Conservation (phyloP, 2,888 invertebrate genomes). For the Melinaea menophilus region DNA sequence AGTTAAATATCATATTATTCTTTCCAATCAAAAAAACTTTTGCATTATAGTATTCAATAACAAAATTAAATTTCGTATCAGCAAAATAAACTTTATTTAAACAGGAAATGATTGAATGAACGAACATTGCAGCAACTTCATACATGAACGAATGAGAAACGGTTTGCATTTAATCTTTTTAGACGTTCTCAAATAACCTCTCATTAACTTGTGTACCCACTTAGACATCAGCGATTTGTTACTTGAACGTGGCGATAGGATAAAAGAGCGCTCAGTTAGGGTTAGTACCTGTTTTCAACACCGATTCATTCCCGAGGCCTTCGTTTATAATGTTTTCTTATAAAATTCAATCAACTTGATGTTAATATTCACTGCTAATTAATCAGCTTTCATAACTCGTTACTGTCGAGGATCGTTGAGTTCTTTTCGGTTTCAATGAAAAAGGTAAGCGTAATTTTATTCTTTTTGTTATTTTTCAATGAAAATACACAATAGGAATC, state of each 20-base stretch:
- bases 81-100: constrained; percentile 29
- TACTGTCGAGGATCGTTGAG: constrained; percentile 2
- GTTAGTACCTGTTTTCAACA: constrained; percentile 44
- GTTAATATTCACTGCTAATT: constrained; percentile 46
- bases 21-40: neutral
- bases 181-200: constrained; percentile 68
- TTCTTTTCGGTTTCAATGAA: constrained; percentile 3
- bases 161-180: constrained; percentile 70
- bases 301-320: constrained; percentile 40
- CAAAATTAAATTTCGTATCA: constrained; percentile 18
- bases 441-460: neutral
- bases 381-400: constrained; percentile 43
- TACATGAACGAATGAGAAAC: constrained; percentile 60
- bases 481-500: neutral
- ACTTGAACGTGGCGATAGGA: constrained; percentile 65
- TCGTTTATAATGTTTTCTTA: constrained; percentile 43
- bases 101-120: constrained; percentile 42
- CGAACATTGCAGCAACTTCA: constrained; percentile 47
- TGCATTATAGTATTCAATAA: constrained; percentile 4
- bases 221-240: constrained; percentile 71
- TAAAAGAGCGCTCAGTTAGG: constrained; percentile 55
- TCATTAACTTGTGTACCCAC: constrained; percentile 74
- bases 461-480: constrained; percentile 1
- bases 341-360: constrained; percentile 51
- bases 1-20: too few species aligned